These are phyloP conservation scores for Tipula lateralis DNA, from an alignment of 2,888 invertebrate genomes.

Conservation along the genomic window DNA sequence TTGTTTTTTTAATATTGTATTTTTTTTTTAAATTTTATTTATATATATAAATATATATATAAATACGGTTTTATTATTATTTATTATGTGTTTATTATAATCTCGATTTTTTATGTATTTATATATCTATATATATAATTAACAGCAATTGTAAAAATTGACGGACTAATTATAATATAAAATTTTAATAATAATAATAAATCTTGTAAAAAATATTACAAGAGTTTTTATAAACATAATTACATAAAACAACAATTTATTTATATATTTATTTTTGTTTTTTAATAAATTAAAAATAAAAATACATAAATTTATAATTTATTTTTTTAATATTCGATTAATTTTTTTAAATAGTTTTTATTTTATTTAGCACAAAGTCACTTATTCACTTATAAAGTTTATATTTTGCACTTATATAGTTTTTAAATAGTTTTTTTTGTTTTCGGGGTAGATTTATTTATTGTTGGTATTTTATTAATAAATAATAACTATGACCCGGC, in stretches of 20 bases:
- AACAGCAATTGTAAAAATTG: conserved; percentile 34
- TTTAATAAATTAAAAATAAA: conserved; percentile 29
- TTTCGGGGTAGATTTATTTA: conserved; percentile 29
- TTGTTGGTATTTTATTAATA: too few species aligned
- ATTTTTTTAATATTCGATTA: not conserved
- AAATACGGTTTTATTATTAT: conserved; percentile 13
- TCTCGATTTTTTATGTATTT: conserved; percentile 28
- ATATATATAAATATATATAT: conserved; percentile 28
- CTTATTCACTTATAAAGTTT: conserved; percentile 31
- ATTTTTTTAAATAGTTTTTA: conserved; percentile 31
- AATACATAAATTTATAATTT: conserved; percentile 25
- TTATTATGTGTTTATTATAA: not conserved
- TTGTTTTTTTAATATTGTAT: not conserved
- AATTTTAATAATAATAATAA: conserved; percentile 28
- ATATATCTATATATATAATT: conserved; percentile 31
- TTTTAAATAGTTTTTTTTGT: not conserved
- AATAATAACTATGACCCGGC: conserved; percentile 36
- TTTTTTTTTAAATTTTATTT: conserved; percentile 27
- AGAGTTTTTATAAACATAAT: conserved; percentile 15
- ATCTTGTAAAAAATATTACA: not conserved
- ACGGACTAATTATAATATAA: conserved; percentile 32
- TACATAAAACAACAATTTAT: conserved; percentile 29
- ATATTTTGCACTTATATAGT: not conserved
- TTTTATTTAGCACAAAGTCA: conserved; percentile 27
- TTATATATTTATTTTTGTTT: not conserved